Conservation (phyloP, 2,888 invertebrate species). For the Chrysodeixis includens region DNA sequence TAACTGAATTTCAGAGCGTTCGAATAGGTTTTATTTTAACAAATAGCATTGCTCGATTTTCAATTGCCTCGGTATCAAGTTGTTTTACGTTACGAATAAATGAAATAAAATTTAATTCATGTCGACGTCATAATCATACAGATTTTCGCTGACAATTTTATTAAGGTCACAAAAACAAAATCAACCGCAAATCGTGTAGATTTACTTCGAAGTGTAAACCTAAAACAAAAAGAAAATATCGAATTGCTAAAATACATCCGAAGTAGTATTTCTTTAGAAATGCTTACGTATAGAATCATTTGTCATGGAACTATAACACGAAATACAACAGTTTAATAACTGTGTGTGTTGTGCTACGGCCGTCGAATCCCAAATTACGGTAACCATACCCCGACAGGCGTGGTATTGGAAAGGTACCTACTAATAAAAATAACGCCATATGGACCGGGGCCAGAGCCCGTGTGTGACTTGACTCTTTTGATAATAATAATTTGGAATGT, state of each 20-base stretch:
- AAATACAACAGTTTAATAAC: conserved; percentile 51
- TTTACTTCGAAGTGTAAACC: too few species aligned
- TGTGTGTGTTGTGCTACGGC: conserved; percentile 40
- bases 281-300: conserved; percentile 9
- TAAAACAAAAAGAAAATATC: not conserved
- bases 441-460: conserved; percentile 59
- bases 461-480: conserved; percentile 33
- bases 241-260: not conserved
- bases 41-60: not conserved
- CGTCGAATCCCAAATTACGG: conserved; percentile 50
- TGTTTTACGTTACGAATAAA: not conserved
- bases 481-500: conserved; percentile 42
- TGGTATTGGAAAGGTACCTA: conserved; percentile 58
- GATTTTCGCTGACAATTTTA: not conserved
- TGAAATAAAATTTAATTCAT: not conserved
- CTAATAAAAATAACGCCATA: conserved; percentile 72
- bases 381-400: conserved; percentile 26
- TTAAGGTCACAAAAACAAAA: not conserved
- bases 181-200: too few species aligned
- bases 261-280: not conserved
- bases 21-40: not conserved
- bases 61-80: not conserved
- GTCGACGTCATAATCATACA: not conserved
- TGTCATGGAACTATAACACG: conserved; percentile 32
- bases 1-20: not conserved